Percentiles rank a stretch among this genome's conserved stretches.
These are phyloP conservation scores for Passer domesticus DNA, from an alignment of 2,113 vertebrate genomes.

Conservation along the genomic window DNA sequence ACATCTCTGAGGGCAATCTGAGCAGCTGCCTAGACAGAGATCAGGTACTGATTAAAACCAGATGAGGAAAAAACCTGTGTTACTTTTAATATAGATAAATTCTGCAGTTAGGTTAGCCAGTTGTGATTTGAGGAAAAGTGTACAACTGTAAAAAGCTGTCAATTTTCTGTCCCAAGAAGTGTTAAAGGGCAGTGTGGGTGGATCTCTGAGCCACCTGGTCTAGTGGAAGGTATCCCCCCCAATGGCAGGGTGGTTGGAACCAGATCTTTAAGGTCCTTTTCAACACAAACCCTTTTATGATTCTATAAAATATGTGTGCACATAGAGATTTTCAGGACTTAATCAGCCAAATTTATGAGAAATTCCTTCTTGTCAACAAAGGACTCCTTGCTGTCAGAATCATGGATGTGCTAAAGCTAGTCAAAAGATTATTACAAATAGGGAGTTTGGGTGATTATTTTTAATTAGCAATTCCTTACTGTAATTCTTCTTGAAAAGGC, in stretches of 20 bases:
- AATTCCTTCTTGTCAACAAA: neutral
- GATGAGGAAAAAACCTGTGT: neutral
- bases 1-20: neutral
- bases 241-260: neutral
- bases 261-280: neutral
- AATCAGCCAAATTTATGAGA: neutral
- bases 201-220: neutral
- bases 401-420: neutral
- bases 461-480: neutral
- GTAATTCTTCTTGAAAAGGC: neutral
- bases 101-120: neutral
- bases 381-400: neutral
- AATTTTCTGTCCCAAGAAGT: accelerated
- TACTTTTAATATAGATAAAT: neutral
- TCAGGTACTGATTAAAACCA: neutral
- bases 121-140: neutral
- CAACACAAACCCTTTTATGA: neutral
- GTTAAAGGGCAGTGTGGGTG: neutral
- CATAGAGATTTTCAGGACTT: neutral
- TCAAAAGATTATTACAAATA: neutral
- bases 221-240: neutral
- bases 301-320: neutral
- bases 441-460: neutral
- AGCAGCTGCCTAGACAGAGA: neutral
- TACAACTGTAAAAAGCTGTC: neutral